Percentiles rank a stretch among this genome's conserved stretches.
Conservation (phyloP, 53 echinoderm and acorn worm genomes). For the Actinopyga echinites region DNA sequence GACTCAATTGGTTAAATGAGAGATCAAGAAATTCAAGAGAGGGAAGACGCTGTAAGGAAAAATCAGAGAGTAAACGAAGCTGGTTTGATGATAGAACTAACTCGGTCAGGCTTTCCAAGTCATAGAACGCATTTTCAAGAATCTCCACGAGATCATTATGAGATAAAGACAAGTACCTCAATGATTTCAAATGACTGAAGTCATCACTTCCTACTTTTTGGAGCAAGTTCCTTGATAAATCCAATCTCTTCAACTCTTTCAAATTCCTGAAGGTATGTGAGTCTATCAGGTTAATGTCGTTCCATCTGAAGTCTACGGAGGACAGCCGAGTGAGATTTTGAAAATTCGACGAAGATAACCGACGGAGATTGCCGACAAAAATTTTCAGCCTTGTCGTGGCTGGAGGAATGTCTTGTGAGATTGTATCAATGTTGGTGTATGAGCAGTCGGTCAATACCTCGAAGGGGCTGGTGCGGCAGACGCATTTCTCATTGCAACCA, state of each 20-base stretch:
- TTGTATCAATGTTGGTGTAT: background rate
- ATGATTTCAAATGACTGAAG: background rate
- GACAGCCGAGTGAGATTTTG: background rate
- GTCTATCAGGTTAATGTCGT: background rate
- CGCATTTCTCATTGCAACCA: background rate
- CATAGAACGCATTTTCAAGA: background rate
- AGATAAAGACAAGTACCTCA: background rate
- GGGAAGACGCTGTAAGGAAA: background rate
- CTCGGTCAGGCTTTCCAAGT: background rate
- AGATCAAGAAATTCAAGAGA: background rate
- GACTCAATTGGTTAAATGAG: background rate
- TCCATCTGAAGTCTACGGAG: slow-evolving; percentile 16
- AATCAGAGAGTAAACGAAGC: background rate
- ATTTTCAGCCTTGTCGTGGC: background rate
- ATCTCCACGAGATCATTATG: background rate
- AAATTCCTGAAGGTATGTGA: background rate
- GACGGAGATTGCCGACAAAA: background rate
- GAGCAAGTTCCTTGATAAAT: slow-evolving; percentile 13
- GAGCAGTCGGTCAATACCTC: slow-evolving; percentile 9
- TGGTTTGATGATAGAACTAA: background rate
- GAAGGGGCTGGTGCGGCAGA: background rate
- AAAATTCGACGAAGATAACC: background rate
- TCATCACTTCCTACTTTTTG: background rate
- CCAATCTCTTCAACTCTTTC: background rate
- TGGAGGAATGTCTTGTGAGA: background rate